phyloP scores from a whole-genome alignment of 2,888 invertebrate genomes.

The Tiliacea aurago region DNA sequence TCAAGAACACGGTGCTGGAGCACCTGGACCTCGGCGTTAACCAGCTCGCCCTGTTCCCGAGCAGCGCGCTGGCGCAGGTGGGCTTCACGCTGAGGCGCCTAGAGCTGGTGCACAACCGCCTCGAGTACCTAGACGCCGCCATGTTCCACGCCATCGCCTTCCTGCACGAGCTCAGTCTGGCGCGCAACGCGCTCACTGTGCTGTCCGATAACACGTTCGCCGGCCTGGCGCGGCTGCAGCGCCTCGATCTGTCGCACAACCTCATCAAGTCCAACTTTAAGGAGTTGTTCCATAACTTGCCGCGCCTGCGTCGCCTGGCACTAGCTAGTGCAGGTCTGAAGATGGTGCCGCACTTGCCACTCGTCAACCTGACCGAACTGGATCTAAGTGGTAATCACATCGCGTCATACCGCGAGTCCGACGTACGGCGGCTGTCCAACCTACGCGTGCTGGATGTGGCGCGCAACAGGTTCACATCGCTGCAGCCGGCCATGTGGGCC shows the following conservation, averaged over 20 bases:
- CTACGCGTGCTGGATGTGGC: constrained; percentile 93
- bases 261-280: constrained; percentile 94
- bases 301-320: constrained; percentile 92
- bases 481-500: constrained; percentile 93
- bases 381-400: constrained; percentile 94
- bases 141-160: constrained; percentile 93
- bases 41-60: constrained; percentile 93
- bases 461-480: constrained; percentile 92
- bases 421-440: constrained; percentile 91
- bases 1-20: constrained; percentile 93
- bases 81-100: constrained; percentile 94
- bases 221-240: constrained; percentile 92
- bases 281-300: constrained; percentile 95
- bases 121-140: constrained; percentile 95
- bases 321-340: constrained; percentile 93
- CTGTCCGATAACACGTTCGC: constrained; percentile 95
- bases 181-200: constrained; percentile 94
- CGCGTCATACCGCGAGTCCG: constrained; percentile 91
- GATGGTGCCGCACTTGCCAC: constrained; percentile 92
- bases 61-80: constrained; percentile 93
- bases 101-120: constrained; percentile 93
- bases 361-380: constrained; percentile 92
- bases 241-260: constrained; percentile 94
- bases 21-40: constrained; percentile 94
- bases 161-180: constrained; percentile 93